A percentile compares a stretch with the other conserved stretches of the same genome.
These are phyloP conservation scores for Hesperophylax magnus DNA, from an alignment of 1,140 invertebrate species.

Conservation along the genomic window DNA sequence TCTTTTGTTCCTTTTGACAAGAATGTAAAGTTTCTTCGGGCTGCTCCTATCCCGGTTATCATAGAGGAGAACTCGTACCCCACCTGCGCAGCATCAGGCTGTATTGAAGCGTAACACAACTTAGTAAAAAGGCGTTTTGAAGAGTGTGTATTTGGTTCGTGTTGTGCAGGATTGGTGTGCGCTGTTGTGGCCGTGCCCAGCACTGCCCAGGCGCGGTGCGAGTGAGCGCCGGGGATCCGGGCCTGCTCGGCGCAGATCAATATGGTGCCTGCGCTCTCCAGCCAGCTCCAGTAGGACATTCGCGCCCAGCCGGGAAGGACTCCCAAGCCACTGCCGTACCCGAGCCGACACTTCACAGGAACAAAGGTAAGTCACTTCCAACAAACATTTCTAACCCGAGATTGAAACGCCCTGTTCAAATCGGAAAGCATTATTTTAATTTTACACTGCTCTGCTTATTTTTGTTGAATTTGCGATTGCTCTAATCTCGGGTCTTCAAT, in stretches of 20 bases:
- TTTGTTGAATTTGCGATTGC: too few species aligned
- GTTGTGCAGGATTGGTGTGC: too few species aligned
- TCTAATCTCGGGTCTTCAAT: too few species aligned
- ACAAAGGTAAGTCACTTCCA: conserved; percentile 18
- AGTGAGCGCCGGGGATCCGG: background rate
- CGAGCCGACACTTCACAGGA: background rate
- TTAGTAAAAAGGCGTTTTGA: background rate
- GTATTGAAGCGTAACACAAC: background rate
- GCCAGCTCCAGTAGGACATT: conserved; percentile 25
- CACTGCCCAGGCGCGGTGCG: background rate
- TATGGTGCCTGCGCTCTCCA: conserved; percentile 9
- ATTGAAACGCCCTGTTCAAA: conserved; percentile 13
- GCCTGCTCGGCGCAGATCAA: conserved; percentile 29
- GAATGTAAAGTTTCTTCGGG: too few species aligned
- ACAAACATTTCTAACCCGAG: background rate
- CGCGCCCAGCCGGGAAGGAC: conserved; percentile 27
- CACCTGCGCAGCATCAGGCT: background rate
- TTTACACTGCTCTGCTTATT: too few species aligned
- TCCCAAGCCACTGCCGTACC: background rate
- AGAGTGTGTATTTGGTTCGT: too few species aligned
- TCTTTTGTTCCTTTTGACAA: too few species aligned
- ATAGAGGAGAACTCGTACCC: too few species aligned
- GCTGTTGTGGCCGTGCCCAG: too few species aligned
- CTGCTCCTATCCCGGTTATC: too few species aligned
- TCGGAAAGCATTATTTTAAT: background rate